Evolutionary conservation across 1,140 invertebrate genomes (phyloP), one percentile per base, ranked within the genome.

Genomic region (Drosophila willistoni): DNA sequence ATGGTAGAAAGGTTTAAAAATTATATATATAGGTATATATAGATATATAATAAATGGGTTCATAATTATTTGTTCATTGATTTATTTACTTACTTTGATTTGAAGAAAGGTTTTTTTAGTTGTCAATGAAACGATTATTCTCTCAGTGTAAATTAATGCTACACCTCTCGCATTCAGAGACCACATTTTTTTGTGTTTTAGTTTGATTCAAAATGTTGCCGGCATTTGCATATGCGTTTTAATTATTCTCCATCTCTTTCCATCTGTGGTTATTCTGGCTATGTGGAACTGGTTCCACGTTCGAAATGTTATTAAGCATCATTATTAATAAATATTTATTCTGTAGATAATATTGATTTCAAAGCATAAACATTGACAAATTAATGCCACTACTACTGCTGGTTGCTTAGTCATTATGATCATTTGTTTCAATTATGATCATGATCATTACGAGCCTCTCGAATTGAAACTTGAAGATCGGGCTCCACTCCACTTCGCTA

Each of bases 361-460:
- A 77, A 83, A 81, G 72, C 41, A 76, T 67, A 87, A 86, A 87
- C 84, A 86, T 77, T 86, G 83, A 86, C 83, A 86, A 86, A 87
- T 86, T 86, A 83, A 86, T 79, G 83, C 76, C 72, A 68, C 65
- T 60, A 68, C 65, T 60, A 60, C 36, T 29, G 29, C 73, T 13
- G 57, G 60, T 62, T 68, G 82, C 59, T 55, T 25, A 65, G 83
- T 86, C 82, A 86, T 86, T 68, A 57, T 72, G 68, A 34, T 64
- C 55, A 44, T 69, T 14, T 54, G 54, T 64, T 36, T 36, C 14
- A 17, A 57, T 73, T 59, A 41, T 54, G 33, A 63, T 75, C 55
- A 75, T n/a, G 79, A 87, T 87, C 71, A 57, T 72, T 68, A 29
- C 47, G 13, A 62, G 17, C 41, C 71, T 59, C 79, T 87, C 63